Base-by-base conservation (phyloP, 2,888 invertebrate genomes). In the Salticus scenicus region DNA sequence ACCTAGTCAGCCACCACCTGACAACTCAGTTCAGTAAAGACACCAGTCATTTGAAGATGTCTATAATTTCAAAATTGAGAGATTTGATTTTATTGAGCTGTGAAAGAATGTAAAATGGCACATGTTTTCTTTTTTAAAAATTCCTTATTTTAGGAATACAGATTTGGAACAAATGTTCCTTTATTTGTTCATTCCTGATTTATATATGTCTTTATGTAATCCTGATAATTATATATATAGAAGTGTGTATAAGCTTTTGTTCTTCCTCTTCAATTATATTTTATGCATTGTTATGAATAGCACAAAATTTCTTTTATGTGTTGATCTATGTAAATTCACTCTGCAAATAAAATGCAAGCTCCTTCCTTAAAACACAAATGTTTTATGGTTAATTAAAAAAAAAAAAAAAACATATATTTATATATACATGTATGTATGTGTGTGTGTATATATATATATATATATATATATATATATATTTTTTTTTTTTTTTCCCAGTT, bases 1-100 rank as follows among this genome's bases (percentile, higher is more conserved):
- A 37, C 82, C 82, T 83, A 83, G 82, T 83, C 82, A 83, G 37
- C 82, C 82, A 72, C 82, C 82, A 31, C 82, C 82, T 0, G 82
- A 76, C 37, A 76, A 24, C 28, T 83, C 82, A 33, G 76, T 76
- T 33, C 82, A 83, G 51, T 83, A 83, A 64, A 47, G 20, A n/a
- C 31, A 51, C 5, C 24, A 24, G 57, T 5, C 20, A 57, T 24
- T 24, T 10, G 2, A 57, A 57, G 17, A 24, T 57, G 20, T 57
- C 24, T 57, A 24, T 57, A 57, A 20, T 24, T 57, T 4, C 24
- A 24, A 57, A 57, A 57, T 24, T 24, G 57, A 57, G 24, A 57
- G 20, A 57, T 24, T 24, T 24, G 20, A 57, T 57, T 24, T 24
- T 57, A 57, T 57, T 57, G 20, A 24, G 57, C 24, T 57, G 24